Evolutionary conservation across 2,113 vertebrate genomes (phyloP), one percentile per base, ranked within the genome.

Genomic region (Myrmecophaga tridactyla): DNA sequence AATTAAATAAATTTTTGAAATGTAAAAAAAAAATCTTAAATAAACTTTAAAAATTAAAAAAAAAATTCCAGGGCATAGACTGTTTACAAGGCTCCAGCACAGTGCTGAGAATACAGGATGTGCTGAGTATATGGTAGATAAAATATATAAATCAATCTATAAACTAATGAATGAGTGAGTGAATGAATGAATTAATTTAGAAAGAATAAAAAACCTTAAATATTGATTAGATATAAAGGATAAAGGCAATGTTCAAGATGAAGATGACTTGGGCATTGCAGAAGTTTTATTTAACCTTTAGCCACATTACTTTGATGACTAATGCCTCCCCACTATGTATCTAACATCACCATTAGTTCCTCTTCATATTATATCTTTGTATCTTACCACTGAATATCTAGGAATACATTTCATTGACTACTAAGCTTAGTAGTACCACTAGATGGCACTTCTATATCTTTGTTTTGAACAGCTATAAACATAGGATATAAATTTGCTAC

Each of bases 371-470:
- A 39, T 12, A 29, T 6, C 23, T 7, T 83, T 85, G 15, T n/a
- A 10, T 63, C 20, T 7, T 31, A 84, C 85, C 73, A 29, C 17
- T 43, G 60, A 81, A 65, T 14, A 9, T 6, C 21, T 18, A 2
- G 3, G 2, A 7, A 18, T 4, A 10, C 20, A 41, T 56, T 85
- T 27, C 21, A 7, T 10, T 13, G 27, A 7, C 29, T 29, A 53
- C 18, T 10, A 46, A 78, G 21, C n/a, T 70, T 31, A 53, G n/a
- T 3, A 12, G 4, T 0, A 18, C 70, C 96, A 87, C 84, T 93
- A 96, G 96, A 85, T 82, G 97, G 94, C 23, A 9, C 51, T 15
- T 7, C 41, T 63, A 18, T 51, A 46, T 48, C 75, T 75, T 70
- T 46, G 70, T 88, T 86, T 89, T 41, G 11, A 53, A 63, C 10